Percentiles rank a stretch among this genome's conserved stretches.
These are phyloP conservation scores for Tipula lateralis DNA, from an alignment of 2,888 invertebrate genomes.

Conservation along the genomic window DNA sequence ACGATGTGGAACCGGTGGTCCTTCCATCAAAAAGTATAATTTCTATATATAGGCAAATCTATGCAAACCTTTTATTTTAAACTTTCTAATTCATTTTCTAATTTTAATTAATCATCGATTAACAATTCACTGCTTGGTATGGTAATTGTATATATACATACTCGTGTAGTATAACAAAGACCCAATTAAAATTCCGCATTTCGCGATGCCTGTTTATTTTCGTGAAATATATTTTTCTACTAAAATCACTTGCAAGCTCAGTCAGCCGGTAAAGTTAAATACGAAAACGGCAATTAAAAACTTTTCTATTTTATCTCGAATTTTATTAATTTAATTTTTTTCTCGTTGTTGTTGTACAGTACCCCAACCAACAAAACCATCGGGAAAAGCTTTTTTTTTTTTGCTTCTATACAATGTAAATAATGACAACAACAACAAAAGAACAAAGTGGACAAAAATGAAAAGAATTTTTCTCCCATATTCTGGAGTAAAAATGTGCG, in stretches of 20 bases:
- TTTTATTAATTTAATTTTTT: not conserved
- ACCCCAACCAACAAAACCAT: not conserved
- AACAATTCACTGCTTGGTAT: not conserved
- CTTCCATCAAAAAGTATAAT: not conserved
- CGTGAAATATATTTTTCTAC: not conserved
- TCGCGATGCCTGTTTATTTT: not conserved
- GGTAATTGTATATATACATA: not conserved
- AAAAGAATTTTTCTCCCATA: not conserved
- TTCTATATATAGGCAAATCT: not conserved
- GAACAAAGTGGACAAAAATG: not conserved
- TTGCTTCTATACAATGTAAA: not conserved
- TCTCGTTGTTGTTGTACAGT: not conserved
- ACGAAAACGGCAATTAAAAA: not conserved
- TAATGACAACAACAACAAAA: not conserved
- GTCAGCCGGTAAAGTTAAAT: not conserved
- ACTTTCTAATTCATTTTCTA: not conserved
- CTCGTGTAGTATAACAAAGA: not conserved
- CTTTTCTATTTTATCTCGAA: not conserved
- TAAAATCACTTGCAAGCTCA: not conserved
- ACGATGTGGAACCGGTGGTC: not conserved
- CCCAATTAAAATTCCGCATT: not conserved
- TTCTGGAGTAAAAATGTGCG: not conserved
- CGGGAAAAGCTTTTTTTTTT: not conserved
- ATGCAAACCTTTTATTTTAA: not conserved
- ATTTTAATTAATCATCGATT: slow-evolving; percentile 5